These are phyloP conservation scores for Cyphomyrmex costatus DNA, from an alignment of 1,140 invertebrate genomes.

Conservation along the genomic window DNA sequence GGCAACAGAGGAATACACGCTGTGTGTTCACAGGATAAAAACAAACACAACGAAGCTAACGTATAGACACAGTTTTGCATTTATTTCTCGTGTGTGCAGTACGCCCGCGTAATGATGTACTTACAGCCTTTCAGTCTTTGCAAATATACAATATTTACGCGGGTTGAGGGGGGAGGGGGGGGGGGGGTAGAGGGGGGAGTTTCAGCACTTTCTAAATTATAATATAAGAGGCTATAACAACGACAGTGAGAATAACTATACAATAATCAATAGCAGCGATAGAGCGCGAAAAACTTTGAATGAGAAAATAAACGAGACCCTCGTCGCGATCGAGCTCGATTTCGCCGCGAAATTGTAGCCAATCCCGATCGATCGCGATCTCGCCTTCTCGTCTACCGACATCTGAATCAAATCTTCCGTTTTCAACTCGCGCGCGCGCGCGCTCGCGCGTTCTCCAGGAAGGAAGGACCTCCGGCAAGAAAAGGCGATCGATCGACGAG, in stretches of 20 bases:
- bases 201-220: constrained; percentile 76
- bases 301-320: neutral
- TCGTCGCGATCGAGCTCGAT: neutral
- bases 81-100: constrained; percentile 73
- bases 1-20: no score
- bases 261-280: constrained; percentile 70
- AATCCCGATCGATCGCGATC: neutral
- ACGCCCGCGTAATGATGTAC: constrained; percentile 78
- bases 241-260: constrained; percentile 76
- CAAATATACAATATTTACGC: constrained; percentile 84
- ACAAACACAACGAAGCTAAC: constrained; percentile 48
- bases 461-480: constrained; percentile 51
- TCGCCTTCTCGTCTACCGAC: neutral
- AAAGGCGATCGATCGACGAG: constrained; percentile 63
- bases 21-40: constrained; percentile 8
- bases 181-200: constrained; percentile 14
- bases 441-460: constrained; percentile 35
- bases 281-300: constrained; percentile 12
- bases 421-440: neutral
- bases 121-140: constrained; percentile 86
- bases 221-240: constrained; percentile 81
- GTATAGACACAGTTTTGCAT: constrained; percentile 78
- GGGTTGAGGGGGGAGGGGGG: neutral
- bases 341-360: neutral
- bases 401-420: neutral